phyloP scores from a whole-genome alignment of 2,797 vertebrate species.

The Enteromius paludinosus region DNA sequence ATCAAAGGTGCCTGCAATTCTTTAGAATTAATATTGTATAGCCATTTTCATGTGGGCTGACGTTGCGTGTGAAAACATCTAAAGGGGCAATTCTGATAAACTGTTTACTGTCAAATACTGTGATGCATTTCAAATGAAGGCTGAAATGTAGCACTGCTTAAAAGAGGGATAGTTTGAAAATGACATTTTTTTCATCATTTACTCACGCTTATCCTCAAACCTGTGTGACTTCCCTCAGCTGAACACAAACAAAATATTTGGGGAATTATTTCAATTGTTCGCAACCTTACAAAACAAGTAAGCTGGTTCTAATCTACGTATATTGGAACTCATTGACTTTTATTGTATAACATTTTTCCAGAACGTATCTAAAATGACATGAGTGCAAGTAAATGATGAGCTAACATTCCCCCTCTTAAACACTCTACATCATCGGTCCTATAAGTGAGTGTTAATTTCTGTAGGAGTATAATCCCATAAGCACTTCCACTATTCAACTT shows the following conservation, averaged over 20 bases:
- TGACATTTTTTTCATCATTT: neutral
- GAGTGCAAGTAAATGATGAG: neutral
- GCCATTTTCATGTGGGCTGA: neutral
- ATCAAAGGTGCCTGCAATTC: slow-evolving; percentile 23
- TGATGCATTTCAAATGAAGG: slow-evolving; percentile 27
- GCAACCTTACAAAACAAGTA: neutral
- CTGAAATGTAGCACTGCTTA: neutral
- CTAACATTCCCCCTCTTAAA: neutral
- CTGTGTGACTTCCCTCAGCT: neutral
- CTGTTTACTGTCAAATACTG: slow-evolving; percentile 18
- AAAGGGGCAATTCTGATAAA: slow-evolving; percentile 8
- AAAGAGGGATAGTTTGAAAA: neutral
- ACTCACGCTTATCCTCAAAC: neutral
- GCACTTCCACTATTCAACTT: neutral
- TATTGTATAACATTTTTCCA: neutral
- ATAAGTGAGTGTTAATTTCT: neutral
- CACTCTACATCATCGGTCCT: neutral
- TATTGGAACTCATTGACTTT: neutral
- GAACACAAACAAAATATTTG: neutral
- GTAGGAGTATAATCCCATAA: neutral
- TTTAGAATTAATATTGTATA: neutral
- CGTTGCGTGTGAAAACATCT: slow-evolving; percentile 22
- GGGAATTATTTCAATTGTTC: neutral
- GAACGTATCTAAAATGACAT: neutral
- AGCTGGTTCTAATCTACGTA: neutral